These are phyloP conservation scores for Byasa hedistus DNA, from an alignment of 2,888 invertebrate species.

Conservation along the genomic window DNA sequence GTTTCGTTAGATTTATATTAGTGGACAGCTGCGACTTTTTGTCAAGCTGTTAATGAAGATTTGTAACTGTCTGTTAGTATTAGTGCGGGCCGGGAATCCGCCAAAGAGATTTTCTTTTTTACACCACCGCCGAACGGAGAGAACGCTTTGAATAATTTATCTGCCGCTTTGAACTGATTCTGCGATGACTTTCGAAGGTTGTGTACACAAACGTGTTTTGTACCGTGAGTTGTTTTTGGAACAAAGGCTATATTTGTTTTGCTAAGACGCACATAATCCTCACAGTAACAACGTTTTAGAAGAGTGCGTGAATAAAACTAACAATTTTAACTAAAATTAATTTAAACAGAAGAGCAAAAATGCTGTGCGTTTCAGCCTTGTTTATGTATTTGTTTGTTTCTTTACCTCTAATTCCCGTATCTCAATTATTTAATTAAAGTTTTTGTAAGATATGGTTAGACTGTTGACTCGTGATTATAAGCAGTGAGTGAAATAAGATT, in stretches of 20 bases:
- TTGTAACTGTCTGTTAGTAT: slow-evolving; percentile 61
- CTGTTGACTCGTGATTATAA: no score
- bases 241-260: slow-evolving; percentile 37
- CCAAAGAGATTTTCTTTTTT: slow-evolving; percentile 57
- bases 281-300: slow-evolving; percentile 38
- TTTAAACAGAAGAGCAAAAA: no score
- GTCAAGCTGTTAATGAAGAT: slow-evolving; percentile 72
- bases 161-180: slow-evolving; percentile 61
- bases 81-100: slow-evolving; percentile 56
- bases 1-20: slow-evolving; percentile 57
- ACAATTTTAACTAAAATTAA: no score
- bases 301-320: neutral
- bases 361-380: no score
- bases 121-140: slow-evolving; percentile 53
- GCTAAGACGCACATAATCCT: slow-evolving; percentile 49
- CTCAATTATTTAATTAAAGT: no score
- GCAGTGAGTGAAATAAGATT: no score
- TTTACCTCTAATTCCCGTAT: no score
- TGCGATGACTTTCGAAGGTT: slow-evolving; percentile 41
- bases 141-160: slow-evolving; percentile 56
- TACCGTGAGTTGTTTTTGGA: slow-evolving; percentile 32
- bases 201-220: slow-evolving; percentile 39
- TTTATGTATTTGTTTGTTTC: no score
- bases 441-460: no score
- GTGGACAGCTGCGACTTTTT: slow-evolving; percentile 62